Percentiles rank a stretch among this genome's conserved stretches.
Evolutionary conservation across 2,888 invertebrate genomes (phyloP).

Genomic region (Thymelicus acteon): DNA sequence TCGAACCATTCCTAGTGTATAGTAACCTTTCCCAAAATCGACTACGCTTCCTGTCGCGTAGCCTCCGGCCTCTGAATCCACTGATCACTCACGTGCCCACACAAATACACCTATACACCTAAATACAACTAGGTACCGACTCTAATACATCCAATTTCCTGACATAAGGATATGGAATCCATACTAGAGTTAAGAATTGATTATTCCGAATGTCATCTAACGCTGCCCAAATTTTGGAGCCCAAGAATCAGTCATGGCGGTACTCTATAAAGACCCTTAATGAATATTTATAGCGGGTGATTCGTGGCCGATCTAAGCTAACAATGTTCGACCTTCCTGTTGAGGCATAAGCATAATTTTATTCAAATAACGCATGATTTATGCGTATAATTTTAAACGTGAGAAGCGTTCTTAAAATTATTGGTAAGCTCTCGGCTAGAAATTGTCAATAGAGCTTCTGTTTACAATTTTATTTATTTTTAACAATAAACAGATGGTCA

Average conservation of each 20-base stretch:
- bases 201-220: constrained; percentile 42
- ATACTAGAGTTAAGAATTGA: constrained; percentile 12
- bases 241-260: constrained; percentile 54
- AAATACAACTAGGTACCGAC: not conserved
- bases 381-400: not conserved
- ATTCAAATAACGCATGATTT: constrained; percentile 6
- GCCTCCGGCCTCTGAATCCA: constrained; percentile 51
- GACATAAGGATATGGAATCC: not conserved
- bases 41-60: constrained; percentile 77
- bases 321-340: constrained; percentile 44
- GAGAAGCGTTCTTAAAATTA: not conserved
- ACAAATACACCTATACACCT: not conserved
- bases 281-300: constrained; percentile 62
- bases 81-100: constrained; percentile 59
- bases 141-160: not conserved
- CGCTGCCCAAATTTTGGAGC: constrained; percentile 50
- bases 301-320: constrained; percentile 48
- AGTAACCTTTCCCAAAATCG: constrained; percentile 78
- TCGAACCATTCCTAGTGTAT: constrained; percentile 68
- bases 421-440: no score
- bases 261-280: constrained; percentile 52
- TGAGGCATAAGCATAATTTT: constrained; percentile 27
- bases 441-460: not conserved
- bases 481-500: not conserved
- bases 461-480: not conserved